Evolutionary conservation across 2,888 invertebrate species (phyloP).

Genomic region (Hyles lineata): DNA sequence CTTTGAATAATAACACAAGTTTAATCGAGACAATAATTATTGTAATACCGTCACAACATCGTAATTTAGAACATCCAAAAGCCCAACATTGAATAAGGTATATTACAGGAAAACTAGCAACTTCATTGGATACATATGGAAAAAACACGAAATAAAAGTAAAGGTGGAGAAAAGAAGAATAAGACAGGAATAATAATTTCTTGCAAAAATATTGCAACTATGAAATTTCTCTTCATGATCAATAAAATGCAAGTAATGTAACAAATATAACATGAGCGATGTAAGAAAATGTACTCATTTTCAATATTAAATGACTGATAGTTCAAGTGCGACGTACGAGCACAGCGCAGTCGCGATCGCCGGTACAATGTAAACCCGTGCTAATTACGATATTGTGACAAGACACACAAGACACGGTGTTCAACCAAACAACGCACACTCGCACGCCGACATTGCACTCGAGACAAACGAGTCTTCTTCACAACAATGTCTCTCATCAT

Average conservation of each 20-base stretch:
- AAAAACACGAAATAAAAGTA: no score
- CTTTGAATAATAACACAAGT: background rate
- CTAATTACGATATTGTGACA: conserved; percentile 4
- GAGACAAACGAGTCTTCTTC: background rate
- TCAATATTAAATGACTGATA: no score
- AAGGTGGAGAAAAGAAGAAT: no score
- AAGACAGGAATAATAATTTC: background rate
- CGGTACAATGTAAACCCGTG: background rate
- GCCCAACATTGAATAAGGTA: background rate
- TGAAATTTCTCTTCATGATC: no score
- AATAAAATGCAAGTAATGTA: no score
- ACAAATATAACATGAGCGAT: no score
- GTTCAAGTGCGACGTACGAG: background rate
- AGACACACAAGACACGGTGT: background rate
- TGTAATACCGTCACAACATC: conserved; percentile 15
- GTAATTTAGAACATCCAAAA: conserved; percentile 6
- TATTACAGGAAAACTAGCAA: background rate
- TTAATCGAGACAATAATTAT: conserved; percentile 24
- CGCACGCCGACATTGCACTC: background rate
- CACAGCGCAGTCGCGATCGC: background rate
- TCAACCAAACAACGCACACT: background rate
- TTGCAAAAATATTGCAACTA: background rate
- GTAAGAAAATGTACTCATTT: no score
- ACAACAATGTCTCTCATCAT: background rate
- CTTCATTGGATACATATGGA: background rate